Conservation (phyloP, 2,888 invertebrate species). For the Gastrophysa polygoni region DNA sequence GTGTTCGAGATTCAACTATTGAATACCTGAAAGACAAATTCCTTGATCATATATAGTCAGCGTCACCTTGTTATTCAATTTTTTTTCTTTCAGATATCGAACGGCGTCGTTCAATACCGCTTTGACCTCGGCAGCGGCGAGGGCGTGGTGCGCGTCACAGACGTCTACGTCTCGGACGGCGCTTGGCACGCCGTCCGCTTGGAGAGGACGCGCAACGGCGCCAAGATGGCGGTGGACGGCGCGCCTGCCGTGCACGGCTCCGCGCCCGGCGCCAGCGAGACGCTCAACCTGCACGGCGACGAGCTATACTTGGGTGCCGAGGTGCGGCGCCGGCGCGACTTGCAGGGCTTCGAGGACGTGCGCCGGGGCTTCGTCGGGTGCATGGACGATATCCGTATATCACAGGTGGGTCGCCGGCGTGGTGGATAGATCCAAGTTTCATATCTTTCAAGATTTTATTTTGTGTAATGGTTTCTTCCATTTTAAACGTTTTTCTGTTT, state of each 20-base stretch:
- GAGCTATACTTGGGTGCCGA: slow-evolving; percentile 86
- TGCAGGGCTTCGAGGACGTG: slow-evolving; percentile 73
- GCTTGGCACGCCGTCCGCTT: slow-evolving; percentile 82
- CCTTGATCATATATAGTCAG: too few relatives aligned
- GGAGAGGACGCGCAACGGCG: slow-evolving; percentile 81
- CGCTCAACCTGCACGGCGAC: slow-evolving; percentile 83
- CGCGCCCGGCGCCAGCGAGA: slow-evolving; percentile 80
- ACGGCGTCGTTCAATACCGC: slow-evolving; percentile 86
- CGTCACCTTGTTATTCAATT: too few relatives aligned
- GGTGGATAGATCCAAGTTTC: too few relatives aligned
- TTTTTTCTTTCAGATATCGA: slow-evolving; percentile 64
- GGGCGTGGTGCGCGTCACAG: slow-evolving; percentile 78
- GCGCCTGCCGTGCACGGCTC: slow-evolving; percentile 74
- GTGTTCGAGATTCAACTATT: too few relatives aligned
- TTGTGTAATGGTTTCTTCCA: too few relatives aligned
- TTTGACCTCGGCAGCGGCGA: slow-evolving; percentile 94
- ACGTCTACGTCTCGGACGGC: slow-evolving; percentile 81
- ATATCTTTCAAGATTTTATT: too few relatives aligned
- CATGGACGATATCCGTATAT: slow-evolving; percentile 82
- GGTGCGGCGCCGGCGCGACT: slow-evolving; percentile 76
- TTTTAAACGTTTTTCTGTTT: too few relatives aligned
- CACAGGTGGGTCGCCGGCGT: slow-evolving; percentile 56
- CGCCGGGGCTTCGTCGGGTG: slow-evolving; percentile 88
- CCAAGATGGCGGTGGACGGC: slow-evolving; percentile 79
- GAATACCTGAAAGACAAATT: too few relatives aligned